phyloP scores from a whole-genome alignment of 1,140 invertebrate genomes.

The Atta colombica region DNA sequence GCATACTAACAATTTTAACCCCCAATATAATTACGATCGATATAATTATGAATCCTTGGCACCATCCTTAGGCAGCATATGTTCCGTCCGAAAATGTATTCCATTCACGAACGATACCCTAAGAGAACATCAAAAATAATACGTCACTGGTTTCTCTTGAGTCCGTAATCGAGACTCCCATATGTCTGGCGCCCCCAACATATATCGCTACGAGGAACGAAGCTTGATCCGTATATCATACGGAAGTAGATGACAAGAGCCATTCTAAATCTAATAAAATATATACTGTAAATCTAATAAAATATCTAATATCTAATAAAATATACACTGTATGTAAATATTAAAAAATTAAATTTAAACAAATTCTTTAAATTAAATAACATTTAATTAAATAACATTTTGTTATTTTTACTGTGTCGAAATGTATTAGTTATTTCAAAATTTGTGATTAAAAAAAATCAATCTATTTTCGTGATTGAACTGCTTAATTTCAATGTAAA shows the following conservation, averaged over 20 bases:
- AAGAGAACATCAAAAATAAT: slow-evolving; percentile 42
- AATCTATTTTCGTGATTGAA: too few relatives aligned
- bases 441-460: too few relatives aligned
- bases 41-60: slow-evolving; percentile 2
- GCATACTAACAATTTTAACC: slow-evolving; percentile 1
- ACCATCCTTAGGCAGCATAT: slow-evolving; percentile 14
- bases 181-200: slow-evolving; percentile 42
- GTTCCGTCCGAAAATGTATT: slow-evolving; percentile 23
- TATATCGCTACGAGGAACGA: slow-evolving; percentile 56
- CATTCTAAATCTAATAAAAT: background rate
- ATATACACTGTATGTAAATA: background rate
- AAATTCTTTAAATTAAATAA: too few relatives aligned
- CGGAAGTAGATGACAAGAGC: slow-evolving; percentile 64
- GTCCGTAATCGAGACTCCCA: slow-evolving; percentile 47
- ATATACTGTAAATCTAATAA: background rate
- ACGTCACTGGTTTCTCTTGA: slow-evolving; percentile 34
- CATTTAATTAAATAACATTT: too few relatives aligned
- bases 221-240: slow-evolving; percentile 61
- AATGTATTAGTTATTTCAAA: too few relatives aligned
- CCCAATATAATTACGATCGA: background rate
- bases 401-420: too few relatives aligned
- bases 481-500: too few relatives aligned
- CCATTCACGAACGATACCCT: background rate
- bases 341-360: too few relatives aligned
- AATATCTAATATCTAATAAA: background rate